Conservation (phyloP, 1,140 invertebrate genomes). For the Lordiphosa mommai region DNA sequence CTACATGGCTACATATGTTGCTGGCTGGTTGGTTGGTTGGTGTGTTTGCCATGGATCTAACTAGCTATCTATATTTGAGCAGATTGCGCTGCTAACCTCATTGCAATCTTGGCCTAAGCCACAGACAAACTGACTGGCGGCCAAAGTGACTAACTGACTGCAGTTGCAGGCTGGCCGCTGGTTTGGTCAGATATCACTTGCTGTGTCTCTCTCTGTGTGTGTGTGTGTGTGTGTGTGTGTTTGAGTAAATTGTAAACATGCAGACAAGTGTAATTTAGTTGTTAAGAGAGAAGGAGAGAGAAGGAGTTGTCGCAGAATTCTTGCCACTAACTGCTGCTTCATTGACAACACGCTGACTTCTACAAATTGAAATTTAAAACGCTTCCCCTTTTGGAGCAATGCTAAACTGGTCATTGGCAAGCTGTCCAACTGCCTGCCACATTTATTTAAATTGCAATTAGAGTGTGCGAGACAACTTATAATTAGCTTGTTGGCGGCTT, state of each 20-base stretch:
- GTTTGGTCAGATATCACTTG: conserved; percentile 12
- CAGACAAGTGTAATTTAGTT: conserved; percentile 78
- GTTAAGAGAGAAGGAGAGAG: conserved; percentile 36
- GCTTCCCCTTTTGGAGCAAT: conserved; percentile 54
- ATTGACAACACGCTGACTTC: conserved; percentile 67
- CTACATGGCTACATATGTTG: conserved; percentile 69
- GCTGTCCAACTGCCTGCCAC: conserved; percentile 51
- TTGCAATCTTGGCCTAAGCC: conserved; percentile 61
- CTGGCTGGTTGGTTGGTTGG: conserved; percentile 35
- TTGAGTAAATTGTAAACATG: conserved; percentile 70
- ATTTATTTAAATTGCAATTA: conserved; percentile 75
- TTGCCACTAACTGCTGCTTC: conserved; percentile 29
- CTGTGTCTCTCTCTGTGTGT: conserved; percentile 1
- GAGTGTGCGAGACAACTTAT: conserved; percentile 55
- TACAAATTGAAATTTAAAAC: conserved; percentile 78
- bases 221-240: conserved; percentile 25
- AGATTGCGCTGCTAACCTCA: conserved; percentile 75
- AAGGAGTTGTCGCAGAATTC: conserved; percentile 22
- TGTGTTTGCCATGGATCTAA: conserved; percentile 55
- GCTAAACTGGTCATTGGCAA: conserved; percentile 54
- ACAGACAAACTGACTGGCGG: conserved; percentile 64
- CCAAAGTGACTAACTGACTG: conserved; percentile 60
- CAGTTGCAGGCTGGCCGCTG: conserved; percentile 7
- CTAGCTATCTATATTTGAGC: conserved; percentile 77
- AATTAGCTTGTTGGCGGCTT: conserved; percentile 68